Conservation (phyloP, 2,888 invertebrate species). For the Heterodera filipjevi region DNA sequence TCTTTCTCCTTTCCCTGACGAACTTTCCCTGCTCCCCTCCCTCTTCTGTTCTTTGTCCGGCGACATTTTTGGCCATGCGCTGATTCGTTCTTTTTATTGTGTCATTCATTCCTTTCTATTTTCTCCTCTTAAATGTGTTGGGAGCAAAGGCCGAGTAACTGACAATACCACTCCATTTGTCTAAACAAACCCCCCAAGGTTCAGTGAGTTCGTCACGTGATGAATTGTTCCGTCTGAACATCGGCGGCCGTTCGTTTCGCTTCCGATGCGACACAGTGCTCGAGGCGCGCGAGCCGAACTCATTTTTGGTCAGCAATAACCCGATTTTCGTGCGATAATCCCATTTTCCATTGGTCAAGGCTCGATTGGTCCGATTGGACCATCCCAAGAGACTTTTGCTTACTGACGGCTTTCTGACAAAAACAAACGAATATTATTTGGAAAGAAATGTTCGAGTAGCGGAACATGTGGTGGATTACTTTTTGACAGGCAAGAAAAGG, state of each 20-base stretch:
- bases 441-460: slow-evolving; percentile 58
- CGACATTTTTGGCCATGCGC: slow-evolving; percentile 5
- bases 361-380: slow-evolving; percentile 36
- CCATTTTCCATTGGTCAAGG: background rate
- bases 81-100: no score
- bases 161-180: no score
- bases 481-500: slow-evolving; percentile 50
- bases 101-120: background rate
- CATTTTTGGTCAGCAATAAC: slow-evolving; percentile 26
- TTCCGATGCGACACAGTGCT: slow-evolving; percentile 48
- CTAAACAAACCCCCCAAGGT: no score
- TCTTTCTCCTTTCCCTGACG: background rate
- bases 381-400: slow-evolving; percentile 46
- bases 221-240: slow-evolving; percentile 43
- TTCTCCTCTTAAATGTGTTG: background rate
- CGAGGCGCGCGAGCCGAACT: slow-evolving; percentile 41
- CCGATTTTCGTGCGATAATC: no score
- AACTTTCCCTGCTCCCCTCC: background rate
- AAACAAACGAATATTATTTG: slow-evolving; percentile 60
- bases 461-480: slow-evolving; percentile 62
- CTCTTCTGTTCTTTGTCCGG: background rate
- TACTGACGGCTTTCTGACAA: slow-evolving; percentile 53
- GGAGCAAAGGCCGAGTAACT: slow-evolving; percentile 4
- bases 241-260: slow-evolving; percentile 60
- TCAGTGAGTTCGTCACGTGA: slow-evolving; percentile 15